These are phyloP conservation scores for Drosophila picticornis DNA, from an alignment of 2,888 invertebrate species.

Conservation along the genomic window DNA sequence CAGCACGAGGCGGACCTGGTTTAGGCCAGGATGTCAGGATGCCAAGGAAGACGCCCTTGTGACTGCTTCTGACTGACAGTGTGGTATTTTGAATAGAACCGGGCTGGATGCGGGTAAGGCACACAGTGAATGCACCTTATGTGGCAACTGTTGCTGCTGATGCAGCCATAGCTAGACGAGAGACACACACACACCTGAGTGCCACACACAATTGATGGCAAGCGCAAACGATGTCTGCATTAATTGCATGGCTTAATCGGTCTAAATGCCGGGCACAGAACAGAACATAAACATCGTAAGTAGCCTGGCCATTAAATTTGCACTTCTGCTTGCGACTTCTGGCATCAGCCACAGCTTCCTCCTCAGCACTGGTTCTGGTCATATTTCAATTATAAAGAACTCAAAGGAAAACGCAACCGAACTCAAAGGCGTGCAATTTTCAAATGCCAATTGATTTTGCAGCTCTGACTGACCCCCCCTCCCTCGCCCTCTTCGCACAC, in stretches of 20 bases:
- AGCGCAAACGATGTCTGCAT: slow-evolving; percentile 59
- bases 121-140: slow-evolving; percentile 48
- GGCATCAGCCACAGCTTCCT: neutral
- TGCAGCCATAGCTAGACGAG: slow-evolving; percentile 12
- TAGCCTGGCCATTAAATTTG: slow-evolving; percentile 31
- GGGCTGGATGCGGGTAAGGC: neutral
- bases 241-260: slow-evolving; percentile 67
- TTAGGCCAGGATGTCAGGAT: slow-evolving; percentile 21
- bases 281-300: slow-evolving; percentile 41
- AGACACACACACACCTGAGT: slow-evolving; percentile 44
- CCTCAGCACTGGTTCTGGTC: slow-evolving; percentile 26
- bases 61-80: slow-evolving; percentile 3
- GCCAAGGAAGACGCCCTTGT: neutral
- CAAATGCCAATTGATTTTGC: slow-evolving; percentile 79
- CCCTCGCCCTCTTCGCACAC: neutral
- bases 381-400: slow-evolving; percentile 74
- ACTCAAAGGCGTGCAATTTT: slow-evolving; percentile 77
- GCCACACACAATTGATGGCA: slow-evolving; percentile 20
- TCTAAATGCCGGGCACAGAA: slow-evolving; percentile 18
- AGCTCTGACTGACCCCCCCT: slow-evolving; percentile 19
- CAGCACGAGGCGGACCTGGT: slow-evolving; percentile 8
- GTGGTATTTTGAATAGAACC: slow-evolving; percentile 53
- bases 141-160: slow-evolving; percentile 33
- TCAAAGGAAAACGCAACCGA: slow-evolving; percentile 60
- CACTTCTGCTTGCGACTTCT: slow-evolving; percentile 1